phyloP scores from a whole-genome alignment of 2,888 invertebrate species.

The Ectemnius continuus region DNA sequence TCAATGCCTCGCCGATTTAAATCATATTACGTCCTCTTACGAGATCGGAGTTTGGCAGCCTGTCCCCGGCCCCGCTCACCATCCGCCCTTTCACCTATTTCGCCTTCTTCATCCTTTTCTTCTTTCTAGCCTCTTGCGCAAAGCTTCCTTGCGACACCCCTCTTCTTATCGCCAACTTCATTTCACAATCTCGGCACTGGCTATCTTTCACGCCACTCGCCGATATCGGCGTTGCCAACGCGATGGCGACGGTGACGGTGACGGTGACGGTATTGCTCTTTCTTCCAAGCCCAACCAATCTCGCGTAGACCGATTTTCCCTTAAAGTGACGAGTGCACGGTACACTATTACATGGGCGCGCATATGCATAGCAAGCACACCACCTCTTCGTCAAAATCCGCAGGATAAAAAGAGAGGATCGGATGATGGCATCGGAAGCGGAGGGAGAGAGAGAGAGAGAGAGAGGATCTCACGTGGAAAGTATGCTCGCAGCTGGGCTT shows the following conservation, averaged over 20 bases:
- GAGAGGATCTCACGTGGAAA: not conserved
- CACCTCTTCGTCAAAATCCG: too few relatives aligned
- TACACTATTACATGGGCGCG: not conserved
- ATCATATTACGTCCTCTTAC: not conserved
- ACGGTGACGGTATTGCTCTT: constrained; percentile 22
- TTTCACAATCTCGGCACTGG: constrained; percentile 25
- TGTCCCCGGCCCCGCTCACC: too few relatives aligned
- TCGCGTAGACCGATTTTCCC: constrained; percentile 55
- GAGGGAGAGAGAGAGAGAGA: too few relatives aligned
- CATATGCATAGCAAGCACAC: not conserved
- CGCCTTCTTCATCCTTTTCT: not conserved
- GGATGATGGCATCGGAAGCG: too few relatives aligned
- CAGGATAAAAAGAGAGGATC: too few relatives aligned
- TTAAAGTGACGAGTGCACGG: constrained; percentile 39
- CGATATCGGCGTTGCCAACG: not conserved
- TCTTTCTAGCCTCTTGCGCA: not conserved
- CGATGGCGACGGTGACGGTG: too few relatives aligned
- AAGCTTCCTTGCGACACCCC: too few relatives aligned
- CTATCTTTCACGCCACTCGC: constrained; percentile 15
- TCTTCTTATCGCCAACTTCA: constrained; percentile 33
- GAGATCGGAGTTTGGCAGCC: not conserved
- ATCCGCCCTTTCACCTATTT: not conserved
- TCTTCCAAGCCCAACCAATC: constrained; percentile 48
- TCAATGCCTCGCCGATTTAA: not conserved
- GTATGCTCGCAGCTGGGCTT: constrained; percentile 29